Percentiles rank a stretch among this genome's conserved stretches.
phyloP scores from a whole-genome alignment of 2,888 invertebrate species.

The Agrochola macilenta region DNA sequence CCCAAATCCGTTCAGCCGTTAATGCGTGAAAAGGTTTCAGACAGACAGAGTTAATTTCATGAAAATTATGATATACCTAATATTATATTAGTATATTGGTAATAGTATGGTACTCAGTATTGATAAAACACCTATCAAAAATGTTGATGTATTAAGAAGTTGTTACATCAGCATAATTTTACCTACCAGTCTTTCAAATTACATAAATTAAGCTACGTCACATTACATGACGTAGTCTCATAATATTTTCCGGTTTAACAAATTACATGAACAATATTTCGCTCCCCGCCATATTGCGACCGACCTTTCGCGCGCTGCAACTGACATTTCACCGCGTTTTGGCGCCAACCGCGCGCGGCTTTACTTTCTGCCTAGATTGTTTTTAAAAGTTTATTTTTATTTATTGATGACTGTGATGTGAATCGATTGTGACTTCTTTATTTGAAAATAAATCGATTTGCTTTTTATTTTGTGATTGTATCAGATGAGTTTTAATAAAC shows the following conservation, averaged over 20 bases:
- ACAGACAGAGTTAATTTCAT: too few species aligned
- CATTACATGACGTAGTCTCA: slow-evolving; percentile 50
- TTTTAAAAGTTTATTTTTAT: slow-evolving; percentile 26
- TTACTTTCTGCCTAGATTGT: slow-evolving; percentile 26
- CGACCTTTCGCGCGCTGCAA: slow-evolving; percentile 77
- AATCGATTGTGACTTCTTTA: slow-evolving; percentile 18
- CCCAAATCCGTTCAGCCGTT: too few species aligned
- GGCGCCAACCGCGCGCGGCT: slow-evolving; percentile 76
- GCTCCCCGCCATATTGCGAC: slow-evolving; percentile 74
- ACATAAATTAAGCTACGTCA: slow-evolving; percentile 43
- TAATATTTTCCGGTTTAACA: slow-evolving; percentile 63
- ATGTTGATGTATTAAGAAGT: background rate
- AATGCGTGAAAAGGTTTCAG: too few species aligned
- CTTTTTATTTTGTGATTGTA: slow-evolving; percentile 13
- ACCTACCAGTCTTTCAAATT: background rate
- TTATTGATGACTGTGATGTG: slow-evolving; percentile 26
- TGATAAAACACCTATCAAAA: too few species aligned
- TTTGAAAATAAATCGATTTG: slow-evolving; percentile 2
- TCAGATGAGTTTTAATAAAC: slow-evolving; percentile 1
- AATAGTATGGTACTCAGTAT: too few species aligned
- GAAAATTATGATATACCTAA: too few species aligned
- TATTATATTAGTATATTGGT: too few species aligned
- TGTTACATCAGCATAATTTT: slow-evolving; percentile 1
- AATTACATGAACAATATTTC: slow-evolving; percentile 64
- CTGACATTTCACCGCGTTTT: slow-evolving; percentile 85